Evolutionary conservation across 2,113 vertebrate genomes (phyloP).

Genomic region (Crypturellus undulatus): DNA sequence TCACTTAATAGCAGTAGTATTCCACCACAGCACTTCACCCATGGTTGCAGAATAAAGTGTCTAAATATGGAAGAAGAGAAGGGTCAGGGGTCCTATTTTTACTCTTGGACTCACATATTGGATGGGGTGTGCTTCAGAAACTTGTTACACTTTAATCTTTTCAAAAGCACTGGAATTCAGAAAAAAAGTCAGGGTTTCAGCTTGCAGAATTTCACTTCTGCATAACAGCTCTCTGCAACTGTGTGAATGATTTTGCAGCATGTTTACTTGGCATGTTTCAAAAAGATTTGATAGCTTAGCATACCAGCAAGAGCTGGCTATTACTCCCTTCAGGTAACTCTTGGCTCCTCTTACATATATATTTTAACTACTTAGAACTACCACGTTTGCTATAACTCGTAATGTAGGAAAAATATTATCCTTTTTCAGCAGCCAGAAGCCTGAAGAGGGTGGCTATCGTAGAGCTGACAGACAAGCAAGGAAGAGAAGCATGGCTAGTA

Average conservation of each 20-base stretch:
- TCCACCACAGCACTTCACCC: constrained; percentile 46
- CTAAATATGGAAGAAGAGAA: constrained; percentile 24
- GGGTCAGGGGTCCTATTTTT: constrained; percentile 33
- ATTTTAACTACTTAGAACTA: constrained; percentile 2
- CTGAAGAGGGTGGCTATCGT: background rate
- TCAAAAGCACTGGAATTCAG: background rate
- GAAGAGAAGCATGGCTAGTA: background rate
- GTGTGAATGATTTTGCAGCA: background rate
- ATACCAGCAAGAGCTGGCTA: background rate
- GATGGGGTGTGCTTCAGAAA: background rate
- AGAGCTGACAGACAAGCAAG: background rate
- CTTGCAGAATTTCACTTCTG: background rate
- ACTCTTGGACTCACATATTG: background rate
- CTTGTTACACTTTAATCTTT: background rate
- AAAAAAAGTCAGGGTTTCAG: background rate
- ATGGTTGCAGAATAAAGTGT: constrained; percentile 42
- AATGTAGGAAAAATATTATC: constrained; percentile 8
- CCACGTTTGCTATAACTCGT: background rate
- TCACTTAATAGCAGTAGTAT: constrained; percentile 72
- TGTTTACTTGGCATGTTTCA: constrained; percentile 3
- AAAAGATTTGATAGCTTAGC: background rate
- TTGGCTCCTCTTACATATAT: background rate
- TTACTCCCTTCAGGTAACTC: background rate
- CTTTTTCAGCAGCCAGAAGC: constrained; percentile 1
- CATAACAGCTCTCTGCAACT: background rate